A percentile compares a stretch with the other conserved stretches of the same genome.
Evolutionary conservation across 1,140 invertebrate genomes (phyloP).

Genomic region (Aethina tumida): DNA sequence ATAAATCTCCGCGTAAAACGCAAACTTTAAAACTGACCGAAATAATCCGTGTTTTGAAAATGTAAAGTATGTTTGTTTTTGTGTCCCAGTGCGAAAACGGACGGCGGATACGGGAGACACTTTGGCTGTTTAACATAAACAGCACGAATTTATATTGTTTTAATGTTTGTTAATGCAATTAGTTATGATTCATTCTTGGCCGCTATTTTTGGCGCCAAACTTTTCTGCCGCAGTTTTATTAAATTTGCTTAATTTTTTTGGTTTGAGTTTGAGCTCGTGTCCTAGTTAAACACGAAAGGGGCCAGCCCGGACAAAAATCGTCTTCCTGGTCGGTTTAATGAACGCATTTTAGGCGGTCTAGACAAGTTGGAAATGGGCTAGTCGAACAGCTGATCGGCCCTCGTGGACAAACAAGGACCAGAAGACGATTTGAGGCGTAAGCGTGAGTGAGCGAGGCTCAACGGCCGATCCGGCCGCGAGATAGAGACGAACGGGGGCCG

Average conservation of each 20-base stretch:
- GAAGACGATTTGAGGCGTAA: constrained; percentile 12
- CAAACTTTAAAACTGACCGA: no score
- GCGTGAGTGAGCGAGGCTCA: constrained; percentile 7
- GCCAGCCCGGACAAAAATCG: constrained; percentile 10
- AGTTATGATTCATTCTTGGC: no score
- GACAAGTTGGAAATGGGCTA: constrained; percentile 27
- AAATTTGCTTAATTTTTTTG: no score
- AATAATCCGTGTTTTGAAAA: constrained; percentile 20
- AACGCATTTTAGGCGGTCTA: constrained; percentile 16
- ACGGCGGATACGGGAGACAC: constrained; percentile 8
- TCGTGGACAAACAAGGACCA: constrained; percentile 26
- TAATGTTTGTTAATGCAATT: no score
- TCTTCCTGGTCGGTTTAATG: constrained; percentile 11
- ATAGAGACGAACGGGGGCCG: constrained; percentile 18
- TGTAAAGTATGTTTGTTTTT: constrained; percentile 17
- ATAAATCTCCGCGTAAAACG: no score
- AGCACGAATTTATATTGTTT: no score
- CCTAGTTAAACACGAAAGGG: no score
- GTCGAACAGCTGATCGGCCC: constrained; percentile 34
- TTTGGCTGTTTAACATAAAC: no score
- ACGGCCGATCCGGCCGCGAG: not conserved
- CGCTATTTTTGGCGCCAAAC: no score
- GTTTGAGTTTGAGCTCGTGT: no score
- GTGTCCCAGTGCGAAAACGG: constrained; percentile 7
- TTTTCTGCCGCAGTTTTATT: no score